Percentiles rank a stretch among this genome's conserved stretches.
Evolutionary conservation across 2,888 invertebrate species (phyloP).

Genomic region (Rhopalosiphum nymphaeae): DNA sequence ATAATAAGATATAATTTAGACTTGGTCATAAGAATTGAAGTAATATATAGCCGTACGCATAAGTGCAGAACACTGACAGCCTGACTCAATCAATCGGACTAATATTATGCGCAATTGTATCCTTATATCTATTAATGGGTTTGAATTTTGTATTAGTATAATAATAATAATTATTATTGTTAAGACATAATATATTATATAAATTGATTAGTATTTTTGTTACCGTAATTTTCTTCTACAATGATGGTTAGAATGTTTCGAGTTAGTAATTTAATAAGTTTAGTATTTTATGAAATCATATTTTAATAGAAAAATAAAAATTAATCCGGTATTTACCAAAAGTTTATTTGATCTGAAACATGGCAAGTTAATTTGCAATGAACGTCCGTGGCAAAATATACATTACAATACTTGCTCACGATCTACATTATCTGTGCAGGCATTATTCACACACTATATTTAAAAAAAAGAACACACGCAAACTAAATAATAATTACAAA

Average conservation of each 20-base stretch:
- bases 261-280: conserved; percentile 29
- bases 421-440: conserved; percentile 61
- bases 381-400: conserved; percentile 46
- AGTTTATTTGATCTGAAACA: conserved; percentile 39
- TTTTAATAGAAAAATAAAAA: conserved; percentile 46
- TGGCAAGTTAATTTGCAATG: conserved; percentile 48
- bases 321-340: conserved; percentile 44
- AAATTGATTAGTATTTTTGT: background rate
- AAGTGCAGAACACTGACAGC: background rate
- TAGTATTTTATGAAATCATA: background rate
- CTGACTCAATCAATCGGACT: too few species aligned
- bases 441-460: conserved; percentile 65
- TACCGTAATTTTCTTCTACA: background rate
- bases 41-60: background rate
- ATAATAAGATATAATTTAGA: background rate
- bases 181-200: background rate
- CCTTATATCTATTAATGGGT: too few species aligned
- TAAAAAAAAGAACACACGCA: conserved; percentile 59
- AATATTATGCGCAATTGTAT: too few species aligned
- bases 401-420: conserved; percentile 61
- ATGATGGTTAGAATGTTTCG: background rate
- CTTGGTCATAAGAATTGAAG: background rate
- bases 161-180: background rate
- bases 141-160: too few species aligned
- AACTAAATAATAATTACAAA: conserved; percentile 62